Evolutionary conservation across 2,113 vertebrate genomes (phyloP).

Genomic region (Syrmaticus mikado): DNA sequence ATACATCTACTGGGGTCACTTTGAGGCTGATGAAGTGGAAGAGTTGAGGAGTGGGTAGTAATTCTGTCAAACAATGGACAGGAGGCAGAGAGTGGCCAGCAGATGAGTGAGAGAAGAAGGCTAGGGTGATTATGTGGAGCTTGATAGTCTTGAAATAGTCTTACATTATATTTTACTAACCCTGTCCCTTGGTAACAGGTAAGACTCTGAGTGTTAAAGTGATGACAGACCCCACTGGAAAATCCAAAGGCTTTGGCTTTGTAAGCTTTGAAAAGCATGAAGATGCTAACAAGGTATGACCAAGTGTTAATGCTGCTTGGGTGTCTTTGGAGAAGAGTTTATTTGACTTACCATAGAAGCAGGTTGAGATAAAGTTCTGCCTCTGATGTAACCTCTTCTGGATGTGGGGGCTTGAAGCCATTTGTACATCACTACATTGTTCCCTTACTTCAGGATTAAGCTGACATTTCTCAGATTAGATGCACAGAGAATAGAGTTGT

Average conservation of each 20-base stretch:
- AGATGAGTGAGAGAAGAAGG: background rate
- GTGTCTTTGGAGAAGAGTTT: background rate
- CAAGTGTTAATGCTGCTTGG: background rate
- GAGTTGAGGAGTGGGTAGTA: background rate
- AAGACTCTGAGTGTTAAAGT: conserved; percentile 98
- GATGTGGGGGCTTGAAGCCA: background rate
- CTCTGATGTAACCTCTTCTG: background rate
- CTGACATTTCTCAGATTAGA: background rate
- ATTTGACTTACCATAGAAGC: background rate
- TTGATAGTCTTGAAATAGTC: background rate
- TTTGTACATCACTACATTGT: background rate
- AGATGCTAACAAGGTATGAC: conserved; percentile 94
- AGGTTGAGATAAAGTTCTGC: background rate
- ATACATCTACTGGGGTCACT: background rate
- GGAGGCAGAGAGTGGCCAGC: background rate
- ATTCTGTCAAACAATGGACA: background rate
- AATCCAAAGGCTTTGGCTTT: conserved; percentile 98
- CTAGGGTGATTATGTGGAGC: background rate
- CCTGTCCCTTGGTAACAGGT: conserved; percentile 82
- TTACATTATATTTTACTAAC: background rate
- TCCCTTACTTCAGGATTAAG: background rate
- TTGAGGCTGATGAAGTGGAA: background rate
- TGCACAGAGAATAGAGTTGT: background rate
- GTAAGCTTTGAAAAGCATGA: conserved; percentile 99
- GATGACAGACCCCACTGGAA: conserved; percentile 94